phyloP scores from a whole-genome alignment of 1,140 invertebrate species.

The Halesus radiatus region DNA sequence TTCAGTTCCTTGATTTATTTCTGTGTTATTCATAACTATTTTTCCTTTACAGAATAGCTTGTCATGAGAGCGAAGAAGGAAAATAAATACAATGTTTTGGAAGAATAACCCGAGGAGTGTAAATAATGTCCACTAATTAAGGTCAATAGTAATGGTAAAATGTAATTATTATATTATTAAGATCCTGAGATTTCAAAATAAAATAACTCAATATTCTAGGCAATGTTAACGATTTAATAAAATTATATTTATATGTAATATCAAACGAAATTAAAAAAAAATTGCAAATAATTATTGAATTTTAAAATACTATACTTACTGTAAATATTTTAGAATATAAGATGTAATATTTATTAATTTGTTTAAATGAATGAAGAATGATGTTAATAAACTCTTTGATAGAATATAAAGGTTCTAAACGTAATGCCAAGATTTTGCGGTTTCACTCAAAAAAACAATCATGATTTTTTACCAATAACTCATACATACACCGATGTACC shows the following conservation, averaged over 20 bases:
- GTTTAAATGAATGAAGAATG: not conserved
- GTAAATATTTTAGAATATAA: not conserved
- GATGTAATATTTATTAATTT: not conserved
- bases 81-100: constrained; percentile 36
- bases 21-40: too few relatives aligned
- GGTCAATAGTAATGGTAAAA: constrained; percentile 43
- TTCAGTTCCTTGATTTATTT: too few relatives aligned
- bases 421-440: not conserved
- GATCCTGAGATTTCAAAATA: constrained; percentile 19
- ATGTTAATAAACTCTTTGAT: constrained; percentile 3
- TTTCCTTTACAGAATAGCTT: constrained; percentile 49
- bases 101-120: constrained; percentile 34
- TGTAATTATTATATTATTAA: constrained; percentile 35
- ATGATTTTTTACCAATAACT: too few relatives aligned
- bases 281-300: not conserved
- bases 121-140: constrained; percentile 56
- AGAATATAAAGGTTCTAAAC: not conserved
- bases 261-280: constrained; percentile 4
- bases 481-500: too few relatives aligned
- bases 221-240: constrained; percentile 18
- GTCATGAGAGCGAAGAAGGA: constrained; percentile 51
- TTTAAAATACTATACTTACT: not conserved
- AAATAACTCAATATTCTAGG: constrained; percentile 3
- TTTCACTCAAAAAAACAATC: not conserved
- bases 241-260: constrained; percentile 26